Base-by-base conservation (phyloP, 2,113 vertebrate genomes). In the Stigmatopora nigra region DNA sequence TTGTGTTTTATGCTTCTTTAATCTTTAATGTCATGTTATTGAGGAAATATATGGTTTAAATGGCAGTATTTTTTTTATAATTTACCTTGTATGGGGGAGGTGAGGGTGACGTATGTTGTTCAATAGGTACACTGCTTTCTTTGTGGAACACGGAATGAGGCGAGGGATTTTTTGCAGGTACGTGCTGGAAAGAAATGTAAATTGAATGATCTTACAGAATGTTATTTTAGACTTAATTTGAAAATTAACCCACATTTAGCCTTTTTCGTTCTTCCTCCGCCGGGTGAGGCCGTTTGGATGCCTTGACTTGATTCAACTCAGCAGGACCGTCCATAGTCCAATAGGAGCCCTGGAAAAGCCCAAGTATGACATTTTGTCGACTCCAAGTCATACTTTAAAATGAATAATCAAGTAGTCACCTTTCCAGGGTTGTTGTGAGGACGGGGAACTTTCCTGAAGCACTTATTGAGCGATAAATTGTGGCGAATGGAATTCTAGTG, bases 381-480 rank as follows among this genome's bases (percentile, higher is more conserved):
- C 16, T 22, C n/a, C 20, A 4, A 9, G 5, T 11, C 20, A 53
- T 20, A 6, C 22, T 53, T 5, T 25, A 25, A 2, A 25, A 45
- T 20, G 13, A 5, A 7, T 44, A 12, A 4, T 5, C 20, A n/a
- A 35, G 38, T 14, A 57, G 31, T 82, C 77, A 98, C 96, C 93
- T 98, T 98, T 64, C 96, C 96, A 11, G 96, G 96, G 86, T 98
- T 94, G 41, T 88, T 95, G 62, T 94, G 92, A 0, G 96, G 96
- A 56, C 96, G 92, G 79, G 96, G 96, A 81, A 98, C 93, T 86
- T 98, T 98, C 82, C 95, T 91, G 89, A 98, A 98, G 85, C 94
- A 98, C 85, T 98, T 98, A 83, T 98, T 98, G 57, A 98, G 92
- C 16, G 96, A 98, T 63, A 98, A 91, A 79, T 98, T 98, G 72